phyloP scores from a whole-genome alignment of 2,113 vertebrate genomes.

The Aphelocoma coerulescens region DNA sequence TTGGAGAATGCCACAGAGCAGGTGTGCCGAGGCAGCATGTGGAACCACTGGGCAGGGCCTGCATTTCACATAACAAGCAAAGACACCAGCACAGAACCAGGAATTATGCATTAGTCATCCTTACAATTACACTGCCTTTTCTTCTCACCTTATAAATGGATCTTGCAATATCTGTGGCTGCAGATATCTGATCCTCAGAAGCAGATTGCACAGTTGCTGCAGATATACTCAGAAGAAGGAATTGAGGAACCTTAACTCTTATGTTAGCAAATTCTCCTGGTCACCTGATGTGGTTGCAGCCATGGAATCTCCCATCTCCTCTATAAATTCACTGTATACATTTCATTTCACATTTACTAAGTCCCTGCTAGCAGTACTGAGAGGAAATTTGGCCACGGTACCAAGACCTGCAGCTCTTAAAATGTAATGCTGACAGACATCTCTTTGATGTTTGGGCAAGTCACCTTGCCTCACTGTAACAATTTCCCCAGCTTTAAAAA shows the following conservation, averaged over 20 bases:
- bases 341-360: not conserved
- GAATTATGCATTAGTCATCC: constrained; percentile 47
- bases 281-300: not conserved
- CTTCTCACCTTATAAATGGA: constrained; percentile 18
- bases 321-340: not conserved
- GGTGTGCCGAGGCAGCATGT: accelerated
- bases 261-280: not conserved
- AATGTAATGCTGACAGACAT: not conserved
- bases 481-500: constrained; percentile 2
- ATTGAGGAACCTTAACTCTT: not conserved
- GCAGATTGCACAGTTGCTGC: constrained; percentile 7
- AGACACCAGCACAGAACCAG: not conserved
- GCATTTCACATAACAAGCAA: not conserved
- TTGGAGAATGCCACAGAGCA: not conserved
- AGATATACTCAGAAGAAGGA: not conserved
- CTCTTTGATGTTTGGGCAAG: constrained; percentile 31
- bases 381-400: not conserved
- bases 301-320: not conserved
- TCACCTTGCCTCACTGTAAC: not conserved
- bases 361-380: not conserved
- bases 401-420: not conserved
- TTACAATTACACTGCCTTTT: constrained; percentile 9
- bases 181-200: constrained; percentile 27
- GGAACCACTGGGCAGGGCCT: constrained; percentile 11
- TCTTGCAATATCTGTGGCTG: constrained; percentile 21